Base-by-base conservation (phyloP, 2,797 vertebrate genomes). In the Dendrocincla fuliginosa region DNA sequence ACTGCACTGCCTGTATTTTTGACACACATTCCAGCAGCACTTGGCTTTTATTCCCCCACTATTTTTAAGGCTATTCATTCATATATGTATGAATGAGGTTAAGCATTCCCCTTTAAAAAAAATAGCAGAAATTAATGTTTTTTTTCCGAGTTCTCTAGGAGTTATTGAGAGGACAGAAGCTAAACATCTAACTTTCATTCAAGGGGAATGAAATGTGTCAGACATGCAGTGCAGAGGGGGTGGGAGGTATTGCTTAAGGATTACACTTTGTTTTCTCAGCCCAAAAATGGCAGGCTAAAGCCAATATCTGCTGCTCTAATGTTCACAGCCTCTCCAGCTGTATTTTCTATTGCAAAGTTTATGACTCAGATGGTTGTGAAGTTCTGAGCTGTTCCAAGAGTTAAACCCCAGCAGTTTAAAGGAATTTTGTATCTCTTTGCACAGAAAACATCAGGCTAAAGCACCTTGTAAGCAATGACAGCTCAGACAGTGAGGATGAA, bases 391-490 rank as follows among this genome's bases (percentile, higher is more conserved):
- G n/a, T 84, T 70, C 42, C 83, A 28, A 24, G 50, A 60, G 30
- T 91, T 52, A 78, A 92, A 56, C 27, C 7, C 3, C 28, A 35
- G 17, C 16, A 49, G 13, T 55, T 89, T 53, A 59, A 93, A 85
- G 50, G 52, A n/a, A 24, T 76, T 59, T 56, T 80, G 0, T 47
- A 30, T 92, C 97, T 96, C 57, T 97, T 94, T 84, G 60, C 37
- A 94, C 98, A 99, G 99, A 99, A 97, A 99, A 99, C 89, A 98
- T 99, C 87, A 99, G 99, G 87, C 98, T 98, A 5, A 98, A 98
- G 91, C 99, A 99, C 93, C 98, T 99, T n/a, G 98, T 99, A 17
- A 98, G 99, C 91, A 98, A 98, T 3, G 99, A 99, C 93, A 98
- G 98, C 75, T 97, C 98, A 22, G 99, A 99, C 81, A 99, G 98